These are phyloP conservation scores for Piprites chloris DNA, from an alignment of 2,113 vertebrate genomes.

Conservation along the genomic window DNA sequence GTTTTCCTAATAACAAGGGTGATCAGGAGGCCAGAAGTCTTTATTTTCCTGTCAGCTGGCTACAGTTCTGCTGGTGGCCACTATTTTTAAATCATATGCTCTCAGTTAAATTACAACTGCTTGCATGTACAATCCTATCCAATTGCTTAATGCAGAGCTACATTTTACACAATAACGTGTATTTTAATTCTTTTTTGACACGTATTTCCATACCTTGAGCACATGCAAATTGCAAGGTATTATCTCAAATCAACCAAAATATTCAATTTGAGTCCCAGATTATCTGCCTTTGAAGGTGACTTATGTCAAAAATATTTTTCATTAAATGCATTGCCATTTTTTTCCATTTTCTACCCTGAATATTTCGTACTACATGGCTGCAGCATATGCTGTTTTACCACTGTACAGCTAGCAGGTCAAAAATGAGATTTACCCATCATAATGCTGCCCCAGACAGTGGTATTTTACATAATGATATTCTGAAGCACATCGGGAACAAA, in stretches of 20 bases:
- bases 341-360: not conserved
- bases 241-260: slow-evolving; percentile 3
- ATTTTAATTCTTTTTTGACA: slow-evolving; percentile 29
- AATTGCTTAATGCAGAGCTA: slow-evolving; percentile 22
- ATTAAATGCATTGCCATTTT: slow-evolving; percentile 28
- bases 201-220: not conserved
- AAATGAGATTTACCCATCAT: slow-evolving; percentile 51
- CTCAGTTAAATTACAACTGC: not conserved
- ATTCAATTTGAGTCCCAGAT: slow-evolving; percentile 34
- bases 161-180: slow-evolving; percentile 14
- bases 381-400: not conserved
- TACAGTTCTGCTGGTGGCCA: not conserved
- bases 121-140: not conserved
- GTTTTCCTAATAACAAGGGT: slow-evolving; percentile 3
- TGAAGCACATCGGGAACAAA: not conserved
- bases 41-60: slow-evolving; percentile 18
- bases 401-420: not conserved
- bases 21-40: slow-evolving; percentile 23
- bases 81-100: slow-evolving; percentile 1
- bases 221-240: slow-evolving; percentile 43
- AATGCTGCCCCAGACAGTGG: slow-evolving; percentile 7
- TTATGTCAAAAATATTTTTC: not conserved
- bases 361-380: not conserved
- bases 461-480: slow-evolving; percentile 49
- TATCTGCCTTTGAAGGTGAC: slow-evolving; percentile 14